Evolutionary conservation across 2,113 vertebrate genomes (phyloP), one percentile per base, ranked within the genome.

Genomic region (Nesospiza acunhae): DNA sequence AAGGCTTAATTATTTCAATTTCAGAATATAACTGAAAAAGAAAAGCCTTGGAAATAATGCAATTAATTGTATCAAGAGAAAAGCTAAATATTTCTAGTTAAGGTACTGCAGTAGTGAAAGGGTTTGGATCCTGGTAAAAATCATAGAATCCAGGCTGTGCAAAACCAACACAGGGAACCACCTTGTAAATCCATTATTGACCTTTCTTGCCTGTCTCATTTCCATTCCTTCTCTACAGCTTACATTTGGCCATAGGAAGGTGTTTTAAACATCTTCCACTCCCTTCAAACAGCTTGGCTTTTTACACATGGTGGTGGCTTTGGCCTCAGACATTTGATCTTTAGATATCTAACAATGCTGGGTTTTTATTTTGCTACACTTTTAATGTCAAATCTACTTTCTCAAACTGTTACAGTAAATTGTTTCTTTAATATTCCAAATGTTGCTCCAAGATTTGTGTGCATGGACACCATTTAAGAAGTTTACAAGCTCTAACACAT

Each of bases 71-170:
- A 50, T 75, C 24, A 79, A 74, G 10, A 78, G 8, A 63, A 41
- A 72, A 44, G 2, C 16, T 39, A 79, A 91, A 62, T 85, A 44
- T 23, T 49, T 13, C 21, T 37, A 39, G 23, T 56, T 42, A 37
- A 11, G 15, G 22, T 50, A 62, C 37, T 60, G 16, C 33, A 74
- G 41, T 20, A 17, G 8, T 18, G 26, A 19, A 44, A 74, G 7
- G 7, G 22, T 52, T 63, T 49, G 41, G 41, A 59, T 49, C 24
- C 11, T 7, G 6, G 22, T 12, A 49, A 44, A 44, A 89, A 66
- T 17, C 50, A 46, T 0, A 11, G 50, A 64, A 28, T 30, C 23
- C 35, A 64, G 50, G 28, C 2, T 1, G 1, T 68, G 42, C 53
- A 49, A 81, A 69, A 23, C 6, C 20, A 24, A 8, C 31, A 50